Conservation (phyloP, 2,113 vertebrate genomes). For the Fulica atra region DNA sequence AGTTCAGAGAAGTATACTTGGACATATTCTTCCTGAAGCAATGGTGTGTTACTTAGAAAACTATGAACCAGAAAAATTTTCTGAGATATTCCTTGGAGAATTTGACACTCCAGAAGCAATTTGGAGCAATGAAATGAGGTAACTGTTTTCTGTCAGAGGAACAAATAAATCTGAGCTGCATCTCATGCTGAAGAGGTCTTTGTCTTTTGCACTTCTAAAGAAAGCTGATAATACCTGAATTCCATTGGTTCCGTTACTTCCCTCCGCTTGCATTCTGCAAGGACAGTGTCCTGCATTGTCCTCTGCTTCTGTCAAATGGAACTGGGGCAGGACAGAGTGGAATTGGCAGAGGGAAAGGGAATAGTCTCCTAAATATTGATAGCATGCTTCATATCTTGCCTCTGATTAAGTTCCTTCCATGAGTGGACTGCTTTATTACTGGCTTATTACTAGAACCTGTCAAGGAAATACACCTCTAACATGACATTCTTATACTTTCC, state of each 20-base stretch:
- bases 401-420: not conserved
- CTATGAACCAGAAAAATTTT: slow-evolving; percentile 96
- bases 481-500: not conserved
- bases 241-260: not conserved
- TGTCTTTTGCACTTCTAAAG: not conserved
- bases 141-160: not conserved
- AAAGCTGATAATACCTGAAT: not conserved
- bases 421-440: not conserved
- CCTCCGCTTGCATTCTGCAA: not conserved
- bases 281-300: not conserved
- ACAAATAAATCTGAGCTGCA: not conserved
- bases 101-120: slow-evolving; percentile 99
- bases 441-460: not conserved
- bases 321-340: accelerated
- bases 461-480: not conserved
- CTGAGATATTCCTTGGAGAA: slow-evolving; percentile 97
- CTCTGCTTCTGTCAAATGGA: not conserved
- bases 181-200: not conserved
- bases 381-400: not conserved
- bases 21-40: slow-evolving; percentile 93
- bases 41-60: slow-evolving; percentile 99
- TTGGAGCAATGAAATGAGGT: slow-evolving; percentile 99
- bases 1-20: slow-evolving; percentile 94
- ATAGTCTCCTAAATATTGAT: not conserved
- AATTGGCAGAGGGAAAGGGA: not conserved